Percentiles rank a stretch among this genome's conserved stretches.
phyloP scores from a whole-genome alignment of 2,888 invertebrate species.

The Iphiclides podalirius region DNA sequence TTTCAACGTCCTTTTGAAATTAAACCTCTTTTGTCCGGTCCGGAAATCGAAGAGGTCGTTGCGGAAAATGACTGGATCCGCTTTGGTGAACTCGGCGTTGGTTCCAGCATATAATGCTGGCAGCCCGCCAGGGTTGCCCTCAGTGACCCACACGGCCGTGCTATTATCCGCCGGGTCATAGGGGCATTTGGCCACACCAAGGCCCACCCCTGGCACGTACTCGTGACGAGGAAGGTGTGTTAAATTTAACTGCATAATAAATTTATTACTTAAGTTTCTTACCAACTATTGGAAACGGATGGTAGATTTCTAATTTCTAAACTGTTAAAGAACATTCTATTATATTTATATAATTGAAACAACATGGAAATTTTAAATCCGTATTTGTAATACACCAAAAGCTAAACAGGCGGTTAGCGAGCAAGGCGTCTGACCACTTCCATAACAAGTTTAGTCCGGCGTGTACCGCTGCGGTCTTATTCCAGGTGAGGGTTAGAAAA shows the following conservation, averaged over 20 bases:
- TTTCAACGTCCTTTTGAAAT: conserved; percentile 84
- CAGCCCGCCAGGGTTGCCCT: conserved; percentile 83
- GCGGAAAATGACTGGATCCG: conserved; percentile 86
- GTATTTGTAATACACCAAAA: neutral
- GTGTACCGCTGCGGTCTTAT: conserved; percentile 17
- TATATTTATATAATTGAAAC: no score
- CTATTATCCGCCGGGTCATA: conserved; percentile 87
- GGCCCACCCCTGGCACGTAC: conserved; percentile 83
- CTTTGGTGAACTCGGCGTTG: conserved; percentile 85
- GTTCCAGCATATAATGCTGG: conserved; percentile 86
- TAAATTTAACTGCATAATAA: conserved; percentile 63
- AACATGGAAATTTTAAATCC: no score
- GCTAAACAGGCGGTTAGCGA: neutral
- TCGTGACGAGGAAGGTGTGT: conserved; percentile 80
- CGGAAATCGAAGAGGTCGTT: conserved; percentile 82
- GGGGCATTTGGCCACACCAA: conserved; percentile 85
- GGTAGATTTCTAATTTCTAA: no score
- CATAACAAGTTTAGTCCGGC: neutral
- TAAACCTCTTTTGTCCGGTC: conserved; percentile 80
- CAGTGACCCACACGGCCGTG: conserved; percentile 85
- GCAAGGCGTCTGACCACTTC: neutral
- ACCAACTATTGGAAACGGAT: neutral
- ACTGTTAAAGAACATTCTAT: no score
- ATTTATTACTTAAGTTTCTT: neutral
- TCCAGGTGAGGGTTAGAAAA: conserved; percentile 19